Evolutionary conservation across 35 echinoderm and acorn worm species (phyloP).

Genomic region (Heliocidaris tuberculata): DNA sequence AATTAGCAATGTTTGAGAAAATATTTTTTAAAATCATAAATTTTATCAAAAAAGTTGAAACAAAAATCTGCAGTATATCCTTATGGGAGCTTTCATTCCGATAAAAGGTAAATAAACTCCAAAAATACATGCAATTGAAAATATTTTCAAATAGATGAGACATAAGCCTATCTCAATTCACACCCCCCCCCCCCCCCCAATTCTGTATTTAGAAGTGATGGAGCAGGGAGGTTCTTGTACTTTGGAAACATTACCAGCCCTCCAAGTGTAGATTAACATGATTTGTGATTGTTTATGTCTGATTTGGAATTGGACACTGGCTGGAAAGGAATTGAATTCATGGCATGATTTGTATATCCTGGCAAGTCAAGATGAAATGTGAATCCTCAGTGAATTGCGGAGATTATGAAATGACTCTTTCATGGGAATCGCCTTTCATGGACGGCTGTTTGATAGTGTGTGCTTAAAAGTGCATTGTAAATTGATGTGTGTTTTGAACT

Average conservation of each 20-base stretch:
- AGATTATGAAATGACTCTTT: not conserved
- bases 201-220: not conserved
- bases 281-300: not conserved
- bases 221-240: not conserved
- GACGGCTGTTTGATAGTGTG: not conserved
- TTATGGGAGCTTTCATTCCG: too few relatives aligned
- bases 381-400: not conserved
- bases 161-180: not conserved
- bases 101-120: too few relatives aligned
- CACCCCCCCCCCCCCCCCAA: not conserved
- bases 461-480: not conserved
- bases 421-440: not conserved
- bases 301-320: not conserved
- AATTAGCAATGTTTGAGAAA: too few relatives aligned
- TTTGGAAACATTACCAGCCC: not conserved
- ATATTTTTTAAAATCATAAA: too few relatives aligned
- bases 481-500: not conserved
- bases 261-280: not conserved
- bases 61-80: too few relatives aligned
- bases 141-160: too few relatives aligned
- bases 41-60: too few relatives aligned
- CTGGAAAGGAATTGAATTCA: not conserved
- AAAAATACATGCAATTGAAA: too few relatives aligned
- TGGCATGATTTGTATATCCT: not conserved
- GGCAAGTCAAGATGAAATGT: not conserved